Conservation (phyloP, 37 sponge, comb jelly and placozoan genomes). For the Oopsacas minuta region DNA sequence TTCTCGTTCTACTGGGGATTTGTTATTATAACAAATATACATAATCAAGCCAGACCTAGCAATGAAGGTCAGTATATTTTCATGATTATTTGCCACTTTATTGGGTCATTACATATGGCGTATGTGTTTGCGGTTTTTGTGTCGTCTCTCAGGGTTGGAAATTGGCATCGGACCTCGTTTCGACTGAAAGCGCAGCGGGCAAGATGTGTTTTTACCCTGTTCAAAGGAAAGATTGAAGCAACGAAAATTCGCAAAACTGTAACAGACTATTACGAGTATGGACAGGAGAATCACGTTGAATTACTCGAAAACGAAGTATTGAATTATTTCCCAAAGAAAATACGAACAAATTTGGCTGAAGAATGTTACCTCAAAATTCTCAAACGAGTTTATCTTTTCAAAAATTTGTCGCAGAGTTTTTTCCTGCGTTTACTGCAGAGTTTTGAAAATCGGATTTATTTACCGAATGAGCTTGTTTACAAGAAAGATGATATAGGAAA, state of each 20-base stretch:
- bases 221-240: not conserved
- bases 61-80: not conserved
- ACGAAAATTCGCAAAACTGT: not conserved
- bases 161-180: not conserved
- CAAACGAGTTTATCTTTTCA: not conserved
- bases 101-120: constrained; percentile 1
- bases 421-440: not conserved
- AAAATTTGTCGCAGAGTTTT: not conserved
- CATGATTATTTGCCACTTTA: not conserved
- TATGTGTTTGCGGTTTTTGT: constrained; percentile 16
- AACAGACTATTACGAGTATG: not conserved
- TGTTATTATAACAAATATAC: constrained; percentile 6
- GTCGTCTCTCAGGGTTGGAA: not conserved
- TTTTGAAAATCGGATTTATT: not conserved
- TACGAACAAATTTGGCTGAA: not conserved
- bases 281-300: not conserved
- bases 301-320: not conserved
- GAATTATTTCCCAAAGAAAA: not conserved
- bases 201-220: not conserved
- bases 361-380: constrained; percentile 5
- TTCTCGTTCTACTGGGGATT: constrained; percentile 2
- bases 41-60: not conserved
- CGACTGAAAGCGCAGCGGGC: not conserved
- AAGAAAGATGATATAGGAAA: not conserved
- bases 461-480: not conserved